These are phyloP conservation scores for Heliconius hewitsoni DNA, from an alignment of 1,140 invertebrate genomes.

Conservation along the genomic window DNA sequence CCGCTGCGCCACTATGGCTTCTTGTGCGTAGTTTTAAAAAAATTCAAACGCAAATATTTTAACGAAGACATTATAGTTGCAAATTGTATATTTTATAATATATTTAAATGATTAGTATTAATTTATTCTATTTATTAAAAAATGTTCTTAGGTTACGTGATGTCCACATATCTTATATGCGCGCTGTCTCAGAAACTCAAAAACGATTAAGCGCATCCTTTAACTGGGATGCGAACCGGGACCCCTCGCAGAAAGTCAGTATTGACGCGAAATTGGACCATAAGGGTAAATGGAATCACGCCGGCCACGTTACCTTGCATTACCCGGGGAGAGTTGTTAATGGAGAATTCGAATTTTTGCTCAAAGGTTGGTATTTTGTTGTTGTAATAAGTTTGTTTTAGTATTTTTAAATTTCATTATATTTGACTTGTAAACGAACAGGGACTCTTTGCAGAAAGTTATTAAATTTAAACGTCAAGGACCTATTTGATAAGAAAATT, in stretches of 20 bases:
- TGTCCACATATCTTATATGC: constrained; percentile 84
- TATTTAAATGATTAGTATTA: too few relatives aligned
- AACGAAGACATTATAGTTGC: too few relatives aligned
- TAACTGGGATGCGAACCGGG: constrained; percentile 91
- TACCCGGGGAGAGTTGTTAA: constrained; percentile 88
- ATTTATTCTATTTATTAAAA: not conserved
- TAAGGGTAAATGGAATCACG: constrained; percentile 82
- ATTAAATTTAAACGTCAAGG: too few relatives aligned
- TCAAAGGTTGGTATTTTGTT: constrained; percentile 70
- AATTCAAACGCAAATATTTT: too few relatives aligned
- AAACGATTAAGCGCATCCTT: constrained; percentile 86
- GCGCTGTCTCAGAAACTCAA: constrained; percentile 80
- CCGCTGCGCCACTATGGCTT: too few relatives aligned
- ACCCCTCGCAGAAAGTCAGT: constrained; percentile 86
- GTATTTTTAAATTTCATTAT: too few relatives aligned
- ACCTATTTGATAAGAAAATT: too few relatives aligned
- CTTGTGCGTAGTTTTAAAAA: too few relatives aligned
- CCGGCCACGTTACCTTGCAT: constrained; percentile 83
- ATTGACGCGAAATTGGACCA: constrained; percentile 80
- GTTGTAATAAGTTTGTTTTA: not conserved
- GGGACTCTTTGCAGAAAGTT: too few relatives aligned
- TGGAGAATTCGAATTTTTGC: constrained; percentile 82
- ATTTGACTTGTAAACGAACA: too few relatives aligned
- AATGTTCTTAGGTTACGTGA: constrained; percentile 83
- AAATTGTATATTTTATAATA: too few relatives aligned